These are phyloP conservation scores for rabbit (Oryctolagus cuniculus) DNA, from an alignment of 2,113 vertebrate genomes.

Conservation along the genomic window DNA sequence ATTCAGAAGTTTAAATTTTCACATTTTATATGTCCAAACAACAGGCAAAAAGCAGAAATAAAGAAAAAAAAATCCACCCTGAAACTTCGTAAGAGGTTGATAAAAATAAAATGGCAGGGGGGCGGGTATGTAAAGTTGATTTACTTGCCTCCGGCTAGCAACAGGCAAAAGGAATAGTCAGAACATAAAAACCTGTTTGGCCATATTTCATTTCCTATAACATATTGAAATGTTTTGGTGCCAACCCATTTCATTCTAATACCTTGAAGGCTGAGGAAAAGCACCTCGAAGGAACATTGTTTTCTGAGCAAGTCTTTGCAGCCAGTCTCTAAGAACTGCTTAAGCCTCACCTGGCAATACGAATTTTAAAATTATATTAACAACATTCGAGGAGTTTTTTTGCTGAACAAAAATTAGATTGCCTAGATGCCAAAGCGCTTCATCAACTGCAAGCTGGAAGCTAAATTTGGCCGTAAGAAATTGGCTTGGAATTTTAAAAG, in stretches of 20 bases:
- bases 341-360: conserved; percentile 71
- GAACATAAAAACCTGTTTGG: conserved; percentile 84
- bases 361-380: conserved; percentile 64
- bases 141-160: conserved; percentile 80
- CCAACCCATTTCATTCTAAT: conserved; percentile 78
- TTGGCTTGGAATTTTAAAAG: conserved; percentile 69
- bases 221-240: conserved; percentile 84
- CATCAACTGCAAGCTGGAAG: conserved; percentile 67
- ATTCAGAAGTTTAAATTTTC: conserved; percentile 77
- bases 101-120: conserved; percentile 80
- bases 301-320: conserved; percentile 72
- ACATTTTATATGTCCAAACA: conserved; percentile 79
- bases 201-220: conserved; percentile 84
- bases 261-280: conserved; percentile 69
- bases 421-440: conserved; percentile 65
- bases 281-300: conserved; percentile 75
- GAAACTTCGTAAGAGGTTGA: conserved; percentile 83
- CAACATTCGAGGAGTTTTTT: conserved; percentile 62
- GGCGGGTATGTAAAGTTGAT: conserved; percentile 75
- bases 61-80: conserved; percentile 38
- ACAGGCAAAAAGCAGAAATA: conserved; percentile 50
- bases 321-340: conserved; percentile 68
- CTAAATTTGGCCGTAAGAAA: conserved; percentile 71
- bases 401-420: conserved; percentile 75
- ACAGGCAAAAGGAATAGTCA: conserved; percentile 79